Evolutionary conservation across 2,797 vertebrate genomes (phyloP).

Genomic region (Typhlichthys subterraneus): DNA sequence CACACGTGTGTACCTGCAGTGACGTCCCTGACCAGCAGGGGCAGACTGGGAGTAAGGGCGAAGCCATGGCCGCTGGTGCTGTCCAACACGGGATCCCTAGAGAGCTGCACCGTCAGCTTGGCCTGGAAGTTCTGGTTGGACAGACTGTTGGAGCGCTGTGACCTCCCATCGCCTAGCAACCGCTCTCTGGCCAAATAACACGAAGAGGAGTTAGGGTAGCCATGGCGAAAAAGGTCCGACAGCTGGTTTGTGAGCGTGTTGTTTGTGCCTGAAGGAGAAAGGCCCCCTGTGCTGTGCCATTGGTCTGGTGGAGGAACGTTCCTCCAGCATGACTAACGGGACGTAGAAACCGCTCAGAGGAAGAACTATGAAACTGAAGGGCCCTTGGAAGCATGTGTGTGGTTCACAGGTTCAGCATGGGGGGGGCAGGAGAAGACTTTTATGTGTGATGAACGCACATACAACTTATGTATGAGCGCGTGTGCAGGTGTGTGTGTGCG

Average conservation of each 20-base stretch:
- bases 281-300: too few species aligned
- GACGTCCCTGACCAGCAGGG: constrained; percentile 90
- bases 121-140: constrained; percentile 79
- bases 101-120: constrained; percentile 85
- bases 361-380: constrained; percentile 37
- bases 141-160: constrained; percentile 74
- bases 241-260: too few species aligned
- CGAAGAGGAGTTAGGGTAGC: neutral
- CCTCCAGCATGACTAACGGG: constrained; percentile 19
- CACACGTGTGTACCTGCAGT: constrained; percentile 79
- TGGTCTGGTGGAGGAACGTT: constrained; percentile 23
- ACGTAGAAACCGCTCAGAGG: constrained; percentile 31
- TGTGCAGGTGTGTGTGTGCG: neutral
- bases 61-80: constrained; percentile 86
- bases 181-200: constrained; percentile 74
- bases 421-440: constrained; percentile 21
- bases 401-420: constrained; percentile 30
- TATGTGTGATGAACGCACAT: constrained; percentile 31
- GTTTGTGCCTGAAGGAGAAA: neutral
- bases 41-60: constrained; percentile 82
- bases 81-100: constrained; percentile 85
- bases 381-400: constrained; percentile 63
- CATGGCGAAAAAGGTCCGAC: neutral
- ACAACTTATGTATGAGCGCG: neutral
- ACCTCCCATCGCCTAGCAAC: constrained; percentile 77